Evolutionary conservation across 1,140 invertebrate genomes (phyloP), one percentile per base, ranked within the genome.

Genomic region (Drosophila aff.): DNA sequence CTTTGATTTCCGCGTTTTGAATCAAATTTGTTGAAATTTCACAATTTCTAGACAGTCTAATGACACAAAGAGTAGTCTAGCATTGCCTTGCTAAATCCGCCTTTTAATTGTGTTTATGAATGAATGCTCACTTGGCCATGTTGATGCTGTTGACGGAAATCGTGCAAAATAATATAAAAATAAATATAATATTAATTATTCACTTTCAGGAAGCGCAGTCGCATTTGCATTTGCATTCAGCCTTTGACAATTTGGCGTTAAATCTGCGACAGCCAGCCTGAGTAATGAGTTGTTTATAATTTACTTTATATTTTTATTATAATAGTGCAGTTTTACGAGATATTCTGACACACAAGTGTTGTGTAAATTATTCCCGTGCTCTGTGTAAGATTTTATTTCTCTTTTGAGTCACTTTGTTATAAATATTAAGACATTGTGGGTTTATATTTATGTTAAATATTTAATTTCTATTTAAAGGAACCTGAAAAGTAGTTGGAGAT

Each of bases 201-300:
- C 67, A 73, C 53, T 73, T 73, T 73, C 71, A 73, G 71, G 71
- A 73, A 73, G 55, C 40, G 44, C 55, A 52, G 11, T 61, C 8
- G 47, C 65, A 7, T 36, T 44, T 21, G 21, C 21, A 6, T 44
- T 21, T 46, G 47, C 23, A 55, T 47, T 61, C 44, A 50, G 38
- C 36, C 46, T 66, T 33, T 23, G 47, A 38, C 65, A 61, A 81
- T 85, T 79, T 57, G 67, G 72, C 79, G 76, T 76, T 79, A 71
- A 78, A 79, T 86, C 58, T 79, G 58, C 60, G 31, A 31, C 33
- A 53, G 31, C 49, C 57, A 77, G 72, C 65, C 55, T 38, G 43
- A 40, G 13, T 38, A 49, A 75, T 55, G 26, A 52, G 40, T 40
- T 21, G 31, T 41, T 44, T 41, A 52, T 64, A 76, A 40, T 66